These are phyloP conservation scores for Axinella damicornis DNA, from an alignment of 37 sponge, comb jelly and placozoan genomes.

Conservation along the genomic window DNA sequence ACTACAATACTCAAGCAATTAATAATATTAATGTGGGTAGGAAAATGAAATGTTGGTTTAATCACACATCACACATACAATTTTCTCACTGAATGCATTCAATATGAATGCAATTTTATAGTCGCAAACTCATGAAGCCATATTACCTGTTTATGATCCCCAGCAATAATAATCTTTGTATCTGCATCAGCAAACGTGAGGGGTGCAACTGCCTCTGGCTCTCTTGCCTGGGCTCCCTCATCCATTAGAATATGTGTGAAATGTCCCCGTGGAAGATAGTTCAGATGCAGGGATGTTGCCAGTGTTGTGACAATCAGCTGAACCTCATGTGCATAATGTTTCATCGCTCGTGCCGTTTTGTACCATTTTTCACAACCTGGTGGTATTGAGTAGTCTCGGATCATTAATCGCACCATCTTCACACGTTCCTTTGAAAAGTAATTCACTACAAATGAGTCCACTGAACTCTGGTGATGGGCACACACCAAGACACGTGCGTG, in stretches of 20 bases:
- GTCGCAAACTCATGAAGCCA: too few relatives aligned
- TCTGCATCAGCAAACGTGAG: conserved; percentile 47
- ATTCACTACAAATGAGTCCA: conserved; percentile 40
- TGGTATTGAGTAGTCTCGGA: neutral
- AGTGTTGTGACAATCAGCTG: conserved; percentile 65
- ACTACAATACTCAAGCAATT: too few relatives aligned
- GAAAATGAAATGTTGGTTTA: too few relatives aligned
- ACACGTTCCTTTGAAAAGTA: conserved; percentile 44
- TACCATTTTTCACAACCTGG: neutral
- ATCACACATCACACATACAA: too few relatives aligned
- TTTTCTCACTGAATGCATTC: too few relatives aligned
- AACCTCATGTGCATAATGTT: neutral
- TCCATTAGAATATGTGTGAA: conserved; percentile 88
- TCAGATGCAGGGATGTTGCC: conserved; percentile 22
- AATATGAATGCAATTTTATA: neutral
- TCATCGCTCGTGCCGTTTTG: neutral
- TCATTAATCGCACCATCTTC: neutral
- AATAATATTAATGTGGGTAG: too few relatives aligned
- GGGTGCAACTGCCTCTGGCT: conserved; percentile 77
- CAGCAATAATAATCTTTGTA: conserved; percentile 81
- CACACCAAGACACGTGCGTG: conserved; percentile 54
- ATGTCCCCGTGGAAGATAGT: neutral
- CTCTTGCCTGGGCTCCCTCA: conserved; percentile 80
- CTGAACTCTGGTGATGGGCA: conserved; percentile 78
- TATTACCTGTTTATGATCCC: conserved; percentile 80